Conservation (phyloP, 2,797 vertebrate species). For the Varecia variegata region DNA sequence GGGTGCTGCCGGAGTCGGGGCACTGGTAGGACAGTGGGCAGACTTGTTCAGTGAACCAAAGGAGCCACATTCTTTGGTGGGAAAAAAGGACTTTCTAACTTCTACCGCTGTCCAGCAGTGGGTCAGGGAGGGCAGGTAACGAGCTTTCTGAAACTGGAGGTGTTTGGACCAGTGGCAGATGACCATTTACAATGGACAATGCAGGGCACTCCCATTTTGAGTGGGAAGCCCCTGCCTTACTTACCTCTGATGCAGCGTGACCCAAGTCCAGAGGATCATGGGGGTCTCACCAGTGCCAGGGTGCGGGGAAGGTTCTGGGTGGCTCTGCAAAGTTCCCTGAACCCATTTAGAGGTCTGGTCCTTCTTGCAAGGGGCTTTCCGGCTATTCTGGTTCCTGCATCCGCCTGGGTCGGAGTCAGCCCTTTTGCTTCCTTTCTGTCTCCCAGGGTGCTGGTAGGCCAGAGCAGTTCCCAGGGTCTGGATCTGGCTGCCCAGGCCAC, state of each 20-base stretch:
- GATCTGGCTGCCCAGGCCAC: constrained; percentile 42
- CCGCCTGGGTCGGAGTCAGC: background rate
- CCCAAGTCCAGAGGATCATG: background rate
- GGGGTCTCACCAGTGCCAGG: background rate
- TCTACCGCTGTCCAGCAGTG: background rate
- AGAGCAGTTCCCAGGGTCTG: background rate
- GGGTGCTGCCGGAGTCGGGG: background rate
- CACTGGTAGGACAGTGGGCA: background rate
- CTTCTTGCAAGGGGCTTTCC: background rate
- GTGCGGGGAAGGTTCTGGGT: background rate
- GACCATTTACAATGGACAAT: background rate
- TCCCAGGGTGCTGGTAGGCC: background rate
- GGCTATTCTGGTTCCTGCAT: background rate
- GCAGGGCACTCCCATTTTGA: background rate
- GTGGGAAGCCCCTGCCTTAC: background rate
- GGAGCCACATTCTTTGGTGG: background rate
- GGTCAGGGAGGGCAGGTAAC: background rate
- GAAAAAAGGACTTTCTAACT: background rate
- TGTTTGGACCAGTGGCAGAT: background rate
- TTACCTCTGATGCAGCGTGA: background rate
- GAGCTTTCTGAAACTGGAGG: background rate
- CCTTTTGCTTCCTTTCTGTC: background rate
- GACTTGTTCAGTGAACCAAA: background rate
- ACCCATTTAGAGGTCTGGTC: background rate
- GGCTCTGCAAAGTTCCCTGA: background rate